Base-by-base conservation (phyloP, 2,113 vertebrate species). In the Dolichotis patagonum region DNA sequence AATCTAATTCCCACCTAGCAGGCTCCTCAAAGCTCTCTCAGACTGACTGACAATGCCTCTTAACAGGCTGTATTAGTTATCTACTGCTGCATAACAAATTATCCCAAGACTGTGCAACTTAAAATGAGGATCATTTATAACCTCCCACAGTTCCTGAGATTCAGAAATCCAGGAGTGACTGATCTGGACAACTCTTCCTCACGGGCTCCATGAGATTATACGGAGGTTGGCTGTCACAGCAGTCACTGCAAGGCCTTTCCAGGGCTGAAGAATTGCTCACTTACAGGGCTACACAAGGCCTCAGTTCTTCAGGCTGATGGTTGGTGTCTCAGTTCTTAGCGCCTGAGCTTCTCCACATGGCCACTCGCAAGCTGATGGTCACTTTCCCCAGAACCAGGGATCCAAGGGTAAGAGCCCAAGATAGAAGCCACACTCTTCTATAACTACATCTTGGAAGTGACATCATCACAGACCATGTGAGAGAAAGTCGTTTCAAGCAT, bases 401-500 rank as follows among this genome's bases (percentile, higher is more conserved):
- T 28, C 65, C 49, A 38, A 52, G 1, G 62, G 8, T 7, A 2
- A 46, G 46, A 94, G 38, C 11, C 80, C 22, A 38, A 65, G 26
- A 30, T 1, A 35, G 49, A 91, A 94, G 30, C 84, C 16, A 5
- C 3, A 35, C 1, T 19, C 20, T 71, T 80, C 75, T 16, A 95
- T 32, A 65, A 43, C 28, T 56, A 49, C 58, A 22, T 38, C 77
- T 71, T 1, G 5, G 83, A 78, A 89, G 41, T 54, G 78, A 95
- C 87, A 75, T 22, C 22, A 28, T 32, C 78, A 17, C 35, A 80
- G 86, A 83, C 35, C 10, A 13, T 46, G 13, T 32, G 58, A 67
- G 71, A 41, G 13, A 80, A 19, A 7, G 1, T 1, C 1, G 12
- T 32, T 16, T 0, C 16, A 8, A n/a, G 22, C 5, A 3, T 77